These are phyloP conservation scores for Amazona guildingii DNA, from an alignment of 2,113 vertebrate species.

Conservation along the genomic window DNA sequence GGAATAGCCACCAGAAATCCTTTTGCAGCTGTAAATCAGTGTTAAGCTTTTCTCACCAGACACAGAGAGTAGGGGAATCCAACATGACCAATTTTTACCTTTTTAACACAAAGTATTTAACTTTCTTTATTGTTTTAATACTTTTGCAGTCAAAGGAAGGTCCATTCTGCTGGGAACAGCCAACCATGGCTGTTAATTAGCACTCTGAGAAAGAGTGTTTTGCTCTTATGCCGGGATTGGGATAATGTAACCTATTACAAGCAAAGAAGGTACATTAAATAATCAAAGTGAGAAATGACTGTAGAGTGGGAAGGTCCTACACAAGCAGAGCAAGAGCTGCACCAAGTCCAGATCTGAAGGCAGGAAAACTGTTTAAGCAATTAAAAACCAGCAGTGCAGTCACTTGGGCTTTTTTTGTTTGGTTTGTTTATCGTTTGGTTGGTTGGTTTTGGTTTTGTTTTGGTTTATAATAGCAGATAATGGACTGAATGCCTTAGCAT, in stretches of 20 bases:
- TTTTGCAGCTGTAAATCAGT: background rate
- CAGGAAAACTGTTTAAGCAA: background rate
- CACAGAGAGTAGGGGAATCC: background rate
- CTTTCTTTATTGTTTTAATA: background rate
- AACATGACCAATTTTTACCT: background rate
- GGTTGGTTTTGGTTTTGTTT: background rate
- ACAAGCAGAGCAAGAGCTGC: background rate
- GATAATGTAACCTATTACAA: background rate
- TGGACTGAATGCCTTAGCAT: background rate
- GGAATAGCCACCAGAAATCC: background rate
- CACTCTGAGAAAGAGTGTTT: background rate
- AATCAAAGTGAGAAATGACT: background rate
- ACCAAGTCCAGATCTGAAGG: background rate
- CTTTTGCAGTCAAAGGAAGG: background rate
- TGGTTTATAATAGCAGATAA: background rate
- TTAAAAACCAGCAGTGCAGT: background rate
- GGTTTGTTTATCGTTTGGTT: background rate
- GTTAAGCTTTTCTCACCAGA: background rate
- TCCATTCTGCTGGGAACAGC: background rate
- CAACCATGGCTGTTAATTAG: background rate
- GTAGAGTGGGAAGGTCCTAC: background rate
- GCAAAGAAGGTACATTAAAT: background rate
- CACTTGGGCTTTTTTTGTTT: fast-evolving
- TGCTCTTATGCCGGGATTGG: background rate
- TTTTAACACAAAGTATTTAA: background rate